Percentiles rank a stretch among this genome's conserved stretches.
Conservation (phyloP, 1,140 invertebrate species). For the Diabrotica undecimpunctata region DNA sequence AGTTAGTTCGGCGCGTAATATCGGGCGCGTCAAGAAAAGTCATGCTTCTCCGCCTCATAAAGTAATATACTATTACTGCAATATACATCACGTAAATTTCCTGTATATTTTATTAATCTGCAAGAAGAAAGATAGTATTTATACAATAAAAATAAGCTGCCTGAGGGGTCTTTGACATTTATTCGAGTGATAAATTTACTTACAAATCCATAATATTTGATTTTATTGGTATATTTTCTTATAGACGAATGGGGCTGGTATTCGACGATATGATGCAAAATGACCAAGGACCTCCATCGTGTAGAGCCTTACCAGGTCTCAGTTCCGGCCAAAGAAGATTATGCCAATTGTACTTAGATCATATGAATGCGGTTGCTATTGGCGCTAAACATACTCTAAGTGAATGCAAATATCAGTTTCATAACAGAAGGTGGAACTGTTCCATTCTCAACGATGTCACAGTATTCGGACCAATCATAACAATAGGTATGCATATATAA, state of each 20-base stretch:
- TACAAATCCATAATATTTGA: no score
- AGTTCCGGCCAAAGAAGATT: constrained; percentile 70
- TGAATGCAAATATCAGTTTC: constrained; percentile 81
- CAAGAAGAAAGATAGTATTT: no score
- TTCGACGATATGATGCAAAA: constrained; percentile 41
- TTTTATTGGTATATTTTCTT: constrained; percentile 11
- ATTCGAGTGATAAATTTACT: no score
- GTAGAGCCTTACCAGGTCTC: constrained; percentile 47
- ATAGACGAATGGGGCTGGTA: constrained; percentile 44
- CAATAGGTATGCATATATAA: constrained; percentile 65
- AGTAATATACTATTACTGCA: no score
- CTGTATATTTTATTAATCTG: no score
- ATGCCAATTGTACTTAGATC: constrained; percentile 74
- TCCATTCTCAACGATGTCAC: constrained; percentile 66
- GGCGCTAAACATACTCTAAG: constrained; percentile 64
- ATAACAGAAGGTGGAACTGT: constrained; percentile 81
- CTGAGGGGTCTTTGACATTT: no score
- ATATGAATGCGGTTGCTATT: constrained; percentile 69
- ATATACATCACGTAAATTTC: no score
- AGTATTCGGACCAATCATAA: constrained; percentile 82
- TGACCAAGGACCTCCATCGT: constrained; percentile 37
- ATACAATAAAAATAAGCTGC: no score
- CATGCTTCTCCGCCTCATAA: no score
- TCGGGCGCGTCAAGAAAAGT: no score
- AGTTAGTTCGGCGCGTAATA: no score